Percentiles rank a stretch among this genome's conserved stretches.
Evolutionary conservation across 2,113 vertebrate species (phyloP).

Genomic region (Rhegmatorhina hoffmannsi): DNA sequence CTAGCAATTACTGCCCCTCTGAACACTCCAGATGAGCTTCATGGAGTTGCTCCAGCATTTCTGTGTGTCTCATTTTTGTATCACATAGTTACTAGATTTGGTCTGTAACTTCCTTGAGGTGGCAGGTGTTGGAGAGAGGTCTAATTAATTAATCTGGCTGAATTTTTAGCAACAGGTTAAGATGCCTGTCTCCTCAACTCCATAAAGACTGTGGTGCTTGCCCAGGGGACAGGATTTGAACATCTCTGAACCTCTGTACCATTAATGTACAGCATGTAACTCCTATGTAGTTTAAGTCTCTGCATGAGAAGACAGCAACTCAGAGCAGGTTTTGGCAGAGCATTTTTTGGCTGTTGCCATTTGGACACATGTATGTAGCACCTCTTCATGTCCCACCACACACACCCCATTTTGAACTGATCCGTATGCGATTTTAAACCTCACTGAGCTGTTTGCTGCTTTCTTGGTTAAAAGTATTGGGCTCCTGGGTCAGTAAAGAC

Average conservation of each 20-base stretch:
- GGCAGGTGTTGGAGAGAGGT: background rate
- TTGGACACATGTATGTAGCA: background rate
- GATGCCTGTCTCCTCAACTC: background rate
- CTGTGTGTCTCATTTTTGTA: background rate
- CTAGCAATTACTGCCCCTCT: background rate
- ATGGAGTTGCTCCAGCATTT: background rate
- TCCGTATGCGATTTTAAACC: fast-evolving
- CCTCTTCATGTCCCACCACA: background rate
- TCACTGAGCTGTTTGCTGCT: background rate
- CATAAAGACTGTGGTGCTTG: background rate
- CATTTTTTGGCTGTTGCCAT: background rate
- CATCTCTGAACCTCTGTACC: background rate
- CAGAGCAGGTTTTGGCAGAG: background rate
- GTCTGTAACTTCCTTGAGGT: background rate
- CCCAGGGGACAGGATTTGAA: background rate
- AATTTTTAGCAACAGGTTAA: background rate
- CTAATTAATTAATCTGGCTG: background rate
- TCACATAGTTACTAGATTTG: background rate
- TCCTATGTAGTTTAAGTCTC: background rate
- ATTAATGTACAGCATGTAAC: background rate
- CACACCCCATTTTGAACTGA: background rate
- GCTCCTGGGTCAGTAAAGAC: background rate
- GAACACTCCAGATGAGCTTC: background rate
- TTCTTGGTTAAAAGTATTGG: background rate
- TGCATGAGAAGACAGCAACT: background rate